Percentiles rank a stretch among this genome's conserved stretches.
Evolutionary conservation across 1,140 invertebrate genomes (phyloP).

Genomic region (Drosophila yakuba): DNA sequence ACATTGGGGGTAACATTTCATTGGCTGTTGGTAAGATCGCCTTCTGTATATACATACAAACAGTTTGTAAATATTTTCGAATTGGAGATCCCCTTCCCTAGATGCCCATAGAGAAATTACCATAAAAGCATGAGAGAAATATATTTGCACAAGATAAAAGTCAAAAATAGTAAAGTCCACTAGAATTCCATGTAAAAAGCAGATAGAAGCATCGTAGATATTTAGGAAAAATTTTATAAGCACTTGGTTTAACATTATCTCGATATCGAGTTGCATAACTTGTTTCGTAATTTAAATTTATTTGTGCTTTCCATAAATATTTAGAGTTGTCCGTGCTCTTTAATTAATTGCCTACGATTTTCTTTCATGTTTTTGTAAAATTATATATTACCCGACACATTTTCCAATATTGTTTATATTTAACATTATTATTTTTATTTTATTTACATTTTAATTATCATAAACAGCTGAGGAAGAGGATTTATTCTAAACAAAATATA

Average conservation of each 20-base stretch:
- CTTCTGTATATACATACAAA: constrained; percentile 27
- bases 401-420: constrained; percentile 54
- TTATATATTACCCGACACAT: constrained; percentile 28
- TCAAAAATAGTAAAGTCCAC: background rate
- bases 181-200: no score
- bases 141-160: background rate
- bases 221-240: no score
- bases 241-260: no score
- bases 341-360: background rate
- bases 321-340: no score
- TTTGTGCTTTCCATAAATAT: no score
- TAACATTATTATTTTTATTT: constrained; percentile 55
- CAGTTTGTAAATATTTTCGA: constrained; percentile 35
- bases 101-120: constrained; percentile 3
- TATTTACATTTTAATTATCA: constrained; percentile 73
- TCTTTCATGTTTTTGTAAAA: constrained; percentile 32
- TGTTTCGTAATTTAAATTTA: no score
- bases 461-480: constrained; percentile 76
- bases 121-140: constrained; percentile 40
- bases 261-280: no score
- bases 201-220: no score
- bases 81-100: constrained; percentile 16
- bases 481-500: constrained; percentile 59
- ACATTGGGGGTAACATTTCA: background rate
- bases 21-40: constrained; percentile 32